phyloP scores from a whole-genome alignment of 2,113 vertebrate genomes.

The Struthidea cinerea region DNA sequence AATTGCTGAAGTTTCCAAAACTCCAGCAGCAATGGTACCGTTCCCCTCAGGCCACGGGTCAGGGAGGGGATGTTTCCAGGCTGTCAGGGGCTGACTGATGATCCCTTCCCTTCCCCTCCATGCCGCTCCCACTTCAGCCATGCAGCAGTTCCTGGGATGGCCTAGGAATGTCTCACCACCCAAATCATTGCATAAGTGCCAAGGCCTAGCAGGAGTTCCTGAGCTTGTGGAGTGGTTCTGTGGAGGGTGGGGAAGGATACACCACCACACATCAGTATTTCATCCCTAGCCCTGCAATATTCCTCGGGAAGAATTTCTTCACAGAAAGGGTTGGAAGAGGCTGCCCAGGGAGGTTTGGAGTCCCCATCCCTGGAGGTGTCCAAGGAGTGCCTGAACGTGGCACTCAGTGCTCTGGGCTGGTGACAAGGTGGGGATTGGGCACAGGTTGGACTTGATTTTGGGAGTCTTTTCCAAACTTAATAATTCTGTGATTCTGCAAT shows the following conservation, averaged over 20 bases:
- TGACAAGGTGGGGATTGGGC: background rate
- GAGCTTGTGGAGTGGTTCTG: background rate
- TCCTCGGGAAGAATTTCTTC: background rate
- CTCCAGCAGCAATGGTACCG: background rate
- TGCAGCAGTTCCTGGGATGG: background rate
- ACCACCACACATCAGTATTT: background rate
- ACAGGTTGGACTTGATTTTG: background rate
- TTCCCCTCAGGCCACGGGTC: accelerated
- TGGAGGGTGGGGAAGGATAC: background rate
- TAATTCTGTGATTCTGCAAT: background rate
- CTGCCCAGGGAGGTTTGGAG: background rate
- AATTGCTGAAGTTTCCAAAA: background rate
- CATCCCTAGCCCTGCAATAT: background rate
- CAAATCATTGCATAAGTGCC: background rate
- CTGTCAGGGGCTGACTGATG: background rate
- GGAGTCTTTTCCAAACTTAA: background rate
- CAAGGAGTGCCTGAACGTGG: background rate
- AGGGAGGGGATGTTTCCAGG: background rate
- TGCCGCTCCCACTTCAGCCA: background rate
- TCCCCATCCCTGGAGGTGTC: background rate
- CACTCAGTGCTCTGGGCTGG: background rate
- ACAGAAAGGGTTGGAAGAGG: background rate
- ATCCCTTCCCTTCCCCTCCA: background rate
- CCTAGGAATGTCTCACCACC: background rate
- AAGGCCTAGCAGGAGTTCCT: background rate